These are phyloP conservation scores for Acropora tenuis DNA, from an alignment of 64 coral and sea anemone genomes.

Conservation along the genomic window DNA sequence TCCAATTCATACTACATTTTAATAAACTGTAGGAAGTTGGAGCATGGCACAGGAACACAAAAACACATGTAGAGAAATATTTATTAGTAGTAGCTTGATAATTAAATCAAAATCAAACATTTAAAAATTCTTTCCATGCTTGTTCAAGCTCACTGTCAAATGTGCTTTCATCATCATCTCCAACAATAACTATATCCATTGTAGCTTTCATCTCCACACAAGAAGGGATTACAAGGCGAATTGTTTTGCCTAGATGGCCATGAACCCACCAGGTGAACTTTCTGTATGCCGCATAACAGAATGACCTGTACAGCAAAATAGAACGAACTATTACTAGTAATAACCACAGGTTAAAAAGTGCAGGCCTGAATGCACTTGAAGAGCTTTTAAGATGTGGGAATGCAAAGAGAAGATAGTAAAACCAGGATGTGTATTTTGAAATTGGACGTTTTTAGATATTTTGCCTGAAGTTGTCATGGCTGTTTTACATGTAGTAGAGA, in stretches of 20 bases:
- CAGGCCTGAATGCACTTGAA: slow-evolving; percentile 47
- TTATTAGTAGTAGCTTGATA: too few species aligned
- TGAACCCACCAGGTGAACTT: slow-evolving; percentile 78
- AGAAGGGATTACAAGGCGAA: slow-evolving; percentile 49
- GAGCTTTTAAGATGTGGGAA: slow-evolving; percentile 7
- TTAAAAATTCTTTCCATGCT: slow-evolving; percentile 22
- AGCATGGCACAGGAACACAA: too few species aligned
- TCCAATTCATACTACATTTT: too few species aligned
- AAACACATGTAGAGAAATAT: too few species aligned
- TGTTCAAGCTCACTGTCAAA: slow-evolving; percentile 31
- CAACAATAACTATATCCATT: slow-evolving; percentile 1
- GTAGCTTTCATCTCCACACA: slow-evolving; percentile 47
- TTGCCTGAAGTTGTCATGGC: not conserved
- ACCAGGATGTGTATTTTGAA: not conserved
- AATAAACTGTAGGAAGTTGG: too few species aligned
- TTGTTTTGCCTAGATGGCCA: slow-evolving; percentile 56
- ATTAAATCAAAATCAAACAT: not conserved
- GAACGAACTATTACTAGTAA: slow-evolving; percentile 26
- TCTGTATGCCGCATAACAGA: slow-evolving; percentile 59
- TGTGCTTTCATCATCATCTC: slow-evolving; percentile 12
- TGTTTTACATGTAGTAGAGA: slow-evolving; percentile 5
- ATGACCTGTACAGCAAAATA: too few species aligned
- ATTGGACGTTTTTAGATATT: slow-evolving; percentile 2
- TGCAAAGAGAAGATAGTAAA: not conserved
- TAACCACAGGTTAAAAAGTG: slow-evolving; percentile 54